These are phyloP conservation scores for Drosophila multiciliata DNA, from an alignment of 2,888 invertebrate species.

Conservation along the genomic window DNA sequence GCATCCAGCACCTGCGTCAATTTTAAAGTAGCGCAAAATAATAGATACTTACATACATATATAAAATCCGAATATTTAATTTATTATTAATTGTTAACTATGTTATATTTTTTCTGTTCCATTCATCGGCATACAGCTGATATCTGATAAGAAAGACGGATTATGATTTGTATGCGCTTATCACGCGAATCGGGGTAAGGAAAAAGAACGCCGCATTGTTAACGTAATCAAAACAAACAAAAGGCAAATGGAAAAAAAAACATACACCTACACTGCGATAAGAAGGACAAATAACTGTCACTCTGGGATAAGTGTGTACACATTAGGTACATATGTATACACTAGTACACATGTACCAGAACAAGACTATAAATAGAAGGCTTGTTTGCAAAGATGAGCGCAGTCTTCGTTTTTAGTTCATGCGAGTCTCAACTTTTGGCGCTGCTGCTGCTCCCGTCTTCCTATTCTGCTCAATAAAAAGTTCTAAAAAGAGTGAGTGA, in stretches of 20 bases:
- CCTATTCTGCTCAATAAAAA: not conserved
- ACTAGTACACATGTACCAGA: not conserved
- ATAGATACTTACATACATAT: not conserved
- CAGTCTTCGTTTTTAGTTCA: slow-evolving; percentile 23
- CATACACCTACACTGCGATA: slow-evolving; percentile 37
- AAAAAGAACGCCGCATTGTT: slow-evolving; percentile 60
- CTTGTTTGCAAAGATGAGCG: slow-evolving; percentile 8
- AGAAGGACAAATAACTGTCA: slow-evolving; percentile 52
- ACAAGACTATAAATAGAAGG: slow-evolving; percentile 40
- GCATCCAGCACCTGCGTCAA: not conserved
- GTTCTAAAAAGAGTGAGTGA: slow-evolving; percentile 5
- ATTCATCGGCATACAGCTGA: not conserved
- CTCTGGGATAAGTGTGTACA: slow-evolving; percentile 10
- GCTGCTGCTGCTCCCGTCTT: not conserved
- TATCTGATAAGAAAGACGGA: slow-evolving; percentile 9
- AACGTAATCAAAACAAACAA: slow-evolving; percentile 70
- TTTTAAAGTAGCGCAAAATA: not conserved
- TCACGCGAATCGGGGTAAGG: slow-evolving; percentile 38
- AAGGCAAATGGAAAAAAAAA: slow-evolving; percentile 34
- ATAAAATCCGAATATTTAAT: not conserved
- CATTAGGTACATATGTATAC: not conserved
- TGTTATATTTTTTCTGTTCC: not conserved
- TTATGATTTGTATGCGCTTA: slow-evolving; percentile 37
- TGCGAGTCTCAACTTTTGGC: not conserved
- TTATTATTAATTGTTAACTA: not conserved